Base-by-base conservation (phyloP, 1,140 invertebrate species). In the Araneus ventricosus region DNA sequence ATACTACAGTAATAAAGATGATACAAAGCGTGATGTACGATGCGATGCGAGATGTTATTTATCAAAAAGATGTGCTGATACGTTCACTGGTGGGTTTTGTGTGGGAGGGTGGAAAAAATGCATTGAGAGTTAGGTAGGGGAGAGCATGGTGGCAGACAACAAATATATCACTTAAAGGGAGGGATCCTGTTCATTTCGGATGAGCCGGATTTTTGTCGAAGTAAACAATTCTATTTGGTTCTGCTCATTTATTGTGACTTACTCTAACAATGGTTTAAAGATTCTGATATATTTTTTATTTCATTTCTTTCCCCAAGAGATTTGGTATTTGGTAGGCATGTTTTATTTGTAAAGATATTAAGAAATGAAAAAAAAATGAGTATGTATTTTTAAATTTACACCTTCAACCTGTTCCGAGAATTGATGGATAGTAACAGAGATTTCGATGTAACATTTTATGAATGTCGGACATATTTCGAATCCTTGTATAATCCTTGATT, bases 1-100 rank as follows among this genome's bases (percentile, higher is more conserved):
- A 45, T 27, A 52, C 79, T 84, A 30, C 30, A 63, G 79, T 84
- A 91, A 91, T 91, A 91, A 61, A 91, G 89, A 91, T 91, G 52
- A 91, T 67, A 91, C 89, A 91, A 91, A 91, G 70, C 89, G 59
- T 91, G 89, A 91, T 91, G 79, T 91, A 91, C 30, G 89, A 59
- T 80, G 39, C 41, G 70, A 34, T 75, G 70, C 70, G 27, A 34
- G 70, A 34, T 75, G 70, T 75, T 75, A 75, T 75, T 75, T 75
- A 75, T 75, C 70, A 75, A 75, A 75, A 75, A 75, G 30, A 34
- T 75, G 30, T 24, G 70, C 70, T 75, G 70, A 75, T 75, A 37
- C 70, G 27, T 20, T 34, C 70, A 75, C 30, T 34, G 17, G 70
- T 75, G 30, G 34, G 27, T 75, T 75, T 75, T 75, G 70, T 75